These are phyloP conservation scores for Poeciliopsis infans DNA, from an alignment of 2,797 vertebrate species.

Conservation along the genomic window DNA sequence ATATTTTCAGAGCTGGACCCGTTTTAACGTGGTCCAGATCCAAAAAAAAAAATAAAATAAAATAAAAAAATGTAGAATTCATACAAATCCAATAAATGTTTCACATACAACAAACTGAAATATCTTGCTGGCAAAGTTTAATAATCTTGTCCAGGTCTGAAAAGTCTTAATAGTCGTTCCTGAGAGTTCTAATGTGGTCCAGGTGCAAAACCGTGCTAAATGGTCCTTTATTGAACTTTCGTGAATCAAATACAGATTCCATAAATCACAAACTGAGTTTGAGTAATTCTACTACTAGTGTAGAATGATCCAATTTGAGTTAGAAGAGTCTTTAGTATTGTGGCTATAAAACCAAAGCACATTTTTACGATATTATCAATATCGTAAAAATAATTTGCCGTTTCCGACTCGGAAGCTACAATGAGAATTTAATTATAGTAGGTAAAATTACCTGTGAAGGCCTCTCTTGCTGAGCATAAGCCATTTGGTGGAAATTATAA, in stretches of 20 bases:
- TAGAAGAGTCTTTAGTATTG: background rate
- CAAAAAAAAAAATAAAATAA: background rate
- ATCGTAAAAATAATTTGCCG: background rate
- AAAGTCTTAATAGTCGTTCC: background rate
- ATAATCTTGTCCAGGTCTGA: background rate
- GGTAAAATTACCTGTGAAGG: slow-evolving; percentile 66
- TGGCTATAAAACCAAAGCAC: background rate
- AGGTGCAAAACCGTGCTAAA: background rate
- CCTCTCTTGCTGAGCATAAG: slow-evolving; percentile 64
- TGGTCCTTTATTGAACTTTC: background rate
- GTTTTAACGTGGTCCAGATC: too few relatives aligned
- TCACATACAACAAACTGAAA: background rate
- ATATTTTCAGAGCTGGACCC: background rate
- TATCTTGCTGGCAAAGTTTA: background rate
- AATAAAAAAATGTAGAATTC: background rate
- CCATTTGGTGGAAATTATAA: slow-evolving; percentile 59
- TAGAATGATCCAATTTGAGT: background rate
- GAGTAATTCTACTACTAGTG: background rate
- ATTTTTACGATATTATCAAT: background rate
- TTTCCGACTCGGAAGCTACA: background rate
- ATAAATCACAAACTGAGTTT: background rate
- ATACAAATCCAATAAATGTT: background rate
- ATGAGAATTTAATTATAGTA: background rate
- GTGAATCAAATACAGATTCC: background rate
- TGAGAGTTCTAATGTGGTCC: background rate